phyloP scores from a whole-genome alignment of 1,140 invertebrate species.

The Teleogryllus occipitalis region DNA sequence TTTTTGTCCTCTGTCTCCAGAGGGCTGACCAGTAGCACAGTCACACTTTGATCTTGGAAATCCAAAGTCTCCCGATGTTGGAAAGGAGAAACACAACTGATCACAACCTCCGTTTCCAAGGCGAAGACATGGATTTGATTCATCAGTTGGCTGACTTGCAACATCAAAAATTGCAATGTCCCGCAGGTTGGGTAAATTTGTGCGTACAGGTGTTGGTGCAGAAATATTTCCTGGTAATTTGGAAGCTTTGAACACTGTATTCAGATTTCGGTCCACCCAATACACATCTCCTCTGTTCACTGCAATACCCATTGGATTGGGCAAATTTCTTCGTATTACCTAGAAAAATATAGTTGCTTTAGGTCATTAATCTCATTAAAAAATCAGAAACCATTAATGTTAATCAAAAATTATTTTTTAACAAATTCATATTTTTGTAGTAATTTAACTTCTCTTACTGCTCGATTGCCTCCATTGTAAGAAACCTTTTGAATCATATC shows the following conservation, averaged over 20 bases:
- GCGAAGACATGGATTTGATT: conserved; percentile 66
- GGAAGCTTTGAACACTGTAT: conserved; percentile 76
- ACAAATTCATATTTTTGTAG: background rate
- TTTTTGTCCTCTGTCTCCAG: conserved; percentile 47
- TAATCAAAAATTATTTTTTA: too few relatives aligned
- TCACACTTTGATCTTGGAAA: conserved; percentile 60
- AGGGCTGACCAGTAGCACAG: conserved; percentile 76
- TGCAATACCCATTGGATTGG: conserved; percentile 91
- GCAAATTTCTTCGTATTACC: conserved; percentile 78
- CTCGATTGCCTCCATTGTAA: conserved; percentile 66
- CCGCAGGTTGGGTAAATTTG: conserved; percentile 71
- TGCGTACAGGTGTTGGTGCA: conserved; percentile 56
- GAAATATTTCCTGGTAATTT: conserved; percentile 64
- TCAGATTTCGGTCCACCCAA: conserved; percentile 93
- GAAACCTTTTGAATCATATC: conserved; percentile 88
- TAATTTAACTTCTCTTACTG: conserved; percentile 32
- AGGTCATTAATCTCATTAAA: background rate
- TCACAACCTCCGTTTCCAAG: conserved; percentile 74
- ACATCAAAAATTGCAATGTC: conserved; percentile 87
- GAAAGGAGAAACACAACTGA: conserved; percentile 92
- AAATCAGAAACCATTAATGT: background rate
- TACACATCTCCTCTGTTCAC: conserved; percentile 77
- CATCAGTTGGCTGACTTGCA: conserved; percentile 73
- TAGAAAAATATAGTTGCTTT: conserved; percentile 27
- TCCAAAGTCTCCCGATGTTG: conserved; percentile 32